Evolutionary conservation across 2,113 vertebrate species (phyloP).

Genomic region (Meriones unguiculatus): DNA sequence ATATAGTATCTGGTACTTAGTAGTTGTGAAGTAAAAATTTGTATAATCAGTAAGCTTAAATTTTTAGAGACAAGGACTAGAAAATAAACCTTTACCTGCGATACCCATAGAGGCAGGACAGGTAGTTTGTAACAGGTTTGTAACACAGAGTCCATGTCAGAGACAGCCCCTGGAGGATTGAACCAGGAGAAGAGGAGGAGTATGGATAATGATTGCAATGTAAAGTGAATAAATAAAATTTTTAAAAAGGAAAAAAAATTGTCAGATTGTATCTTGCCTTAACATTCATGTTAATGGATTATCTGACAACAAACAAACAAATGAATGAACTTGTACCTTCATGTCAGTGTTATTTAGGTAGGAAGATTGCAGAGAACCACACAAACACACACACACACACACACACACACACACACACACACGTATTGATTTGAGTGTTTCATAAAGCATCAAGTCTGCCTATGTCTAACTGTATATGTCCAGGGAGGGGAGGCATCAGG

Average conservation of each 20-base stretch:
- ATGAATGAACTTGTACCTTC: background rate
- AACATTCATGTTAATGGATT: background rate
- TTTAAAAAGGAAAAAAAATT: no score
- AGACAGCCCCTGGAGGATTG: no score
- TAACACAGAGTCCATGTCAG: no score
- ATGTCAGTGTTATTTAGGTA: conserved; percentile 15
- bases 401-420: background rate
- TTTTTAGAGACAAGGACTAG: background rate
- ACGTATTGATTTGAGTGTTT: background rate
- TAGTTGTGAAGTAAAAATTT: conserved; percentile 47
- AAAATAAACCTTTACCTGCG: conserved; percentile 46
- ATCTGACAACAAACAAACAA: background rate
- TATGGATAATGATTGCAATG: no score
- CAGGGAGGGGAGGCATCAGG: no score
- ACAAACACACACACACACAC: background rate
- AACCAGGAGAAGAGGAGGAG: no score
- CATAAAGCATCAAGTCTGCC: background rate
- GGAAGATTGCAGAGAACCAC: background rate
- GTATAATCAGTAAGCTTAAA: conserved; percentile 13
- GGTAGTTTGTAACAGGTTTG: background rate
- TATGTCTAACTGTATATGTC: background rate
- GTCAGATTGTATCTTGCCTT: background rate
- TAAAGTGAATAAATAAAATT: no score
- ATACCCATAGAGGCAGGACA: background rate
- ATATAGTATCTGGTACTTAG: background rate